Percentiles rank a stretch among this genome's conserved stretches.
Conservation (phyloP, 2,888 invertebrate species). For the Parnassius apollo region DNA sequence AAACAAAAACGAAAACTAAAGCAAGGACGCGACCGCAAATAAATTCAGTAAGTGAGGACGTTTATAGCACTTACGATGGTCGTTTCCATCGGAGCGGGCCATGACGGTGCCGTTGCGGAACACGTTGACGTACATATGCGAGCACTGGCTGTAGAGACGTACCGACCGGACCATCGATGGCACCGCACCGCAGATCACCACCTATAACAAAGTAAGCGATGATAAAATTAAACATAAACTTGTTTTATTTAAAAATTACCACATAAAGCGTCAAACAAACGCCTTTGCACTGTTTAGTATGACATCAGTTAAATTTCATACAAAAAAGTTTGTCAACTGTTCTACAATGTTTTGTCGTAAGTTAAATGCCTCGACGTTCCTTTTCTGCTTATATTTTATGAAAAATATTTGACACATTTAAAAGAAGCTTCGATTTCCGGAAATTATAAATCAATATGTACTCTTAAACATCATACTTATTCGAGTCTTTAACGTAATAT, state of each 20-base stretch:
- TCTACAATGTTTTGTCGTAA: too few relatives aligned
- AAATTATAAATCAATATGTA: too few relatives aligned
- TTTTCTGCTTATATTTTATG: too few relatives aligned
- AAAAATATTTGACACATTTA: too few relatives aligned
- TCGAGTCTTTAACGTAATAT: too few relatives aligned
- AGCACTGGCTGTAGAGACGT: slow-evolving; percentile 85
- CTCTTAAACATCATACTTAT: too few relatives aligned
- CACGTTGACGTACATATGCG: slow-evolving; percentile 84
- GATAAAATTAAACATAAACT: not conserved
- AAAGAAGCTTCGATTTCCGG: too few relatives aligned
- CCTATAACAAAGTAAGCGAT: slow-evolving; percentile 56
- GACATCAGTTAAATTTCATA: too few relatives aligned
- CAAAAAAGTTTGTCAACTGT: too few relatives aligned
- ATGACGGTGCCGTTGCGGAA: slow-evolving; percentile 84
- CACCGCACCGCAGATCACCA: slow-evolving; percentile 88
- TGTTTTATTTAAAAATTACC: not conserved
- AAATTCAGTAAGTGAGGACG: slow-evolving; percentile 25
- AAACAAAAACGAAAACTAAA: slow-evolving; percentile 14
- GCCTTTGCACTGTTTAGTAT: too few relatives aligned
- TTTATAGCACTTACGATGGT: slow-evolving; percentile 81
- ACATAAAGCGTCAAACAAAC: not conserved
- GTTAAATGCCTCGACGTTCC: too few relatives aligned
- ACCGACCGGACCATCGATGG: slow-evolving; percentile 86
- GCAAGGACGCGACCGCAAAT: slow-evolving; percentile 16
- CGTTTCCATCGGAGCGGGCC: slow-evolving; percentile 80